Evolutionary conservation across 2,888 invertebrate species (phyloP).

Genomic region (Mesorhabditis belari): DNA sequence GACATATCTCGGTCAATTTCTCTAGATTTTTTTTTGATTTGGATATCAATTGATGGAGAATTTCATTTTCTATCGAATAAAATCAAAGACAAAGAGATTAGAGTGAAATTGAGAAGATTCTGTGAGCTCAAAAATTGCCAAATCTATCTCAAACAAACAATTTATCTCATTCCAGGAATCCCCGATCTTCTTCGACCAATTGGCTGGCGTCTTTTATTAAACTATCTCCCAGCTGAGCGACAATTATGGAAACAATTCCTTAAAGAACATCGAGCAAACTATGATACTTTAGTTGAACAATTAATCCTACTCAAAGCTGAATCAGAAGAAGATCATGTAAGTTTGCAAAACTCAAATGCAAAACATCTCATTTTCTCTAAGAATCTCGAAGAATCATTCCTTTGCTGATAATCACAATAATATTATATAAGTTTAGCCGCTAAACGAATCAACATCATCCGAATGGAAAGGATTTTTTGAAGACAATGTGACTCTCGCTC

Average conservation of each 20-base stretch:
- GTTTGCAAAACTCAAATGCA: conserved; percentile 6
- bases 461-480: conserved; percentile 92
- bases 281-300: conserved; percentile 38
- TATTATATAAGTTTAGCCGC: conserved; percentile 70
- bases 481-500: conserved; percentile 91
- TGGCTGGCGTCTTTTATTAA: conserved; percentile 48
- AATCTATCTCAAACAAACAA: too few species aligned
- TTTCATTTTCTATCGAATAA: too few species aligned
- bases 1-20: too few species aligned
- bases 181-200: conserved; percentile 45
- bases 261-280: conserved; percentile 29
- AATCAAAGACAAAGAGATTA: too few species aligned
- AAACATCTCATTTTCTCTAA: conserved; percentile 5
- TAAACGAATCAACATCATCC: conserved; percentile 88
- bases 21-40: neutral
- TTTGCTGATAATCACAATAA: too few species aligned
- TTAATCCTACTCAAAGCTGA: conserved; percentile 25
- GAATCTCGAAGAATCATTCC: conserved; percentile 4
- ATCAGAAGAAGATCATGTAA: conserved; percentile 33
- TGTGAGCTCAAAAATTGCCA: too few species aligned
- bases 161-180: conserved; percentile 19
- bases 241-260: conserved; percentile 28
- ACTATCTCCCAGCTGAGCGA: conserved; percentile 41
- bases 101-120: too few species aligned
- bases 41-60: too few species aligned